phyloP scores from a whole-genome alignment of 2,797 vertebrate genomes.

The Gorsachius magnificus region DNA sequence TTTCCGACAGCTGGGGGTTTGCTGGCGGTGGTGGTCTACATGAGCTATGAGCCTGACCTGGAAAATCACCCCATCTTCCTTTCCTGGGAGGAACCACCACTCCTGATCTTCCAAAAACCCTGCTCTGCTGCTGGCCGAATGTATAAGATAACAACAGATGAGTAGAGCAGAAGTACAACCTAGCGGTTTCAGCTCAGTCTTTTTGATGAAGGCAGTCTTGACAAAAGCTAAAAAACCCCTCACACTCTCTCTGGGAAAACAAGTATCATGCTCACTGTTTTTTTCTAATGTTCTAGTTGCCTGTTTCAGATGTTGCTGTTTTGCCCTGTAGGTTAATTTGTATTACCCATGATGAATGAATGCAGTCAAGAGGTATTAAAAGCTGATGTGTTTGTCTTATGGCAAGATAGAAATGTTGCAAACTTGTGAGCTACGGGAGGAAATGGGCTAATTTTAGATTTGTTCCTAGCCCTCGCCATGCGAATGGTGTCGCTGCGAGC shows the following conservation, averaged over 20 bases:
- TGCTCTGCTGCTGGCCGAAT: neutral
- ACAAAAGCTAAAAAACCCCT: neutral
- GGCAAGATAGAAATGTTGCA: slow-evolving; percentile 73
- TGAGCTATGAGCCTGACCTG: neutral
- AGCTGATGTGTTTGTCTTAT: slow-evolving; percentile 68
- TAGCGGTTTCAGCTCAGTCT: neutral
- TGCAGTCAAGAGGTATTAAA: slow-evolving; percentile 32
- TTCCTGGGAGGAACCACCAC: neutral
- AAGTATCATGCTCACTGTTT: accelerated
- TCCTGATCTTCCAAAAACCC: neutral
- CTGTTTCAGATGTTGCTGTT: neutral
- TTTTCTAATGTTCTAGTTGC: neutral
- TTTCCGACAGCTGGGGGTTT: neutral
- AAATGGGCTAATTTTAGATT: slow-evolving; percentile 81
- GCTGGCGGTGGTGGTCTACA: neutral
- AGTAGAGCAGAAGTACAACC: neutral
- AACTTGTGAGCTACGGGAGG: slow-evolving; percentile 72
- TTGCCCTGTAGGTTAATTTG: neutral
- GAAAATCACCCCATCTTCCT: neutral
- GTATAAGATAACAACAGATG: neutral
- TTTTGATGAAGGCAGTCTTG: neutral
- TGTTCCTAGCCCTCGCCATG: slow-evolving; percentile 96
- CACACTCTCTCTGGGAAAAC: neutral
- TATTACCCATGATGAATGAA: slow-evolving; percentile 8
- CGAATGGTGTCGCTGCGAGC: slow-evolving; percentile 99